Conservation (phyloP, 1,140 invertebrate genomes). For the Zaprionus taronus region DNA sequence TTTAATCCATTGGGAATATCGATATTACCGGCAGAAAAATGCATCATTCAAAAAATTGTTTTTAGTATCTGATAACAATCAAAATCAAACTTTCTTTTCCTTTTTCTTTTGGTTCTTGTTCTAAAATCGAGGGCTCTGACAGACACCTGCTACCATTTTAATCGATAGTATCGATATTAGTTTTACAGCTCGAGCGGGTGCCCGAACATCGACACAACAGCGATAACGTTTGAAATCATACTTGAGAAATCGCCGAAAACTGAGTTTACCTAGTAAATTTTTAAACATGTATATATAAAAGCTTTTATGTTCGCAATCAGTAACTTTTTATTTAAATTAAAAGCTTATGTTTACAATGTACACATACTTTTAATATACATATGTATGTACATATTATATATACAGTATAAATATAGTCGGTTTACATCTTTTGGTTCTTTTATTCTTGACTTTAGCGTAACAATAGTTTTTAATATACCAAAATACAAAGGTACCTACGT, state of each 20-base stretch:
- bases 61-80: too few relatives aligned
- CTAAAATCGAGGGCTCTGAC: too few relatives aligned
- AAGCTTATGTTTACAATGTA: too few relatives aligned
- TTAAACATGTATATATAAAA: too few relatives aligned
- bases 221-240: not conserved
- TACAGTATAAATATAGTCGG: constrained; percentile 13
- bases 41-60: too few relatives aligned
- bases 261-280: not conserved
- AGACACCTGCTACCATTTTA: too few relatives aligned
- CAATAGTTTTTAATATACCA: constrained; percentile 34
- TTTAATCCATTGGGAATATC: too few relatives aligned
- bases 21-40: too few relatives aligned
- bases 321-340: not conserved
- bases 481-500: not conserved
- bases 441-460: constrained; percentile 33
- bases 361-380: not conserved
- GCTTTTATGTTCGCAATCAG: not conserved
- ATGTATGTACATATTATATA: not conserved
- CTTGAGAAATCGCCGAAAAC: not conserved
- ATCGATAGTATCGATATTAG: too few relatives aligned
- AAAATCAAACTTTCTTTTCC: too few relatives aligned
- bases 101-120: too few relatives aligned
- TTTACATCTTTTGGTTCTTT: constrained; percentile 5
- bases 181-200: not conserved
- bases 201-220: not conserved